A percentile compares a stretch with the other conserved stretches of the same genome.
These are phyloP conservation scores for Dipus sagitta DNA, from an alignment of 2,797 vertebrate species.

Conservation along the genomic window DNA sequence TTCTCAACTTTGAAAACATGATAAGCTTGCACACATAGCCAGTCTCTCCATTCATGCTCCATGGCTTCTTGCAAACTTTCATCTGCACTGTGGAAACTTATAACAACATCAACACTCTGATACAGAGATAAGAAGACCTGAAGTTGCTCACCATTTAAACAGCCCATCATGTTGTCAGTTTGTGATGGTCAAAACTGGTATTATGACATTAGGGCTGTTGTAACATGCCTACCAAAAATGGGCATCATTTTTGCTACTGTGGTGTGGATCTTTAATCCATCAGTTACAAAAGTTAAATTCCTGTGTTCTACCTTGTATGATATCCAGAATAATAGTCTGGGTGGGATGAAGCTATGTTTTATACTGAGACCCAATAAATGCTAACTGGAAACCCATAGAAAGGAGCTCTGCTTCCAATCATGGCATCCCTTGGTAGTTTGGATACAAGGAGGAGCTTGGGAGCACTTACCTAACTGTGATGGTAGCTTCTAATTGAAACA, in stretches of 20 bases:
- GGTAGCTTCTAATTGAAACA: background rate
- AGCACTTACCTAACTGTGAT: background rate
- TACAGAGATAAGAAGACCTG: conserved; percentile 16
- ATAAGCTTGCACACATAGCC: background rate
- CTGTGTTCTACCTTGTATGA: background rate
- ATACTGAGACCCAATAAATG: background rate
- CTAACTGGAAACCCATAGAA: background rate
- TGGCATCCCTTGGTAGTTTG: background rate
- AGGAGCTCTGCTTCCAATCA: background rate
- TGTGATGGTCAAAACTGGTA: background rate
- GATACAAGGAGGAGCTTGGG: background rate
- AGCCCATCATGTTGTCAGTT: background rate
- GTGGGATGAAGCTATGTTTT: background rate
- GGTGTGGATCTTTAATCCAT: background rate
- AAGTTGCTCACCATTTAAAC: conserved; percentile 18
- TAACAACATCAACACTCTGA: background rate
- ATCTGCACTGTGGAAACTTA: background rate
- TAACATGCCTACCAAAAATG: background rate
- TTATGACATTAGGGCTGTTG: background rate
- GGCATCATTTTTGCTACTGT: background rate
- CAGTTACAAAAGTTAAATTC: conserved; percentile 21
- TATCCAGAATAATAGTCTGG: background rate
- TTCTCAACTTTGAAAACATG: background rate
- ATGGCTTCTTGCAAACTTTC: background rate
- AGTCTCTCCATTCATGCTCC: background rate